These are phyloP conservation scores for Branchellion lobata DNA, from an alignment of 2,888 invertebrate genomes.

Conservation along the genomic window DNA sequence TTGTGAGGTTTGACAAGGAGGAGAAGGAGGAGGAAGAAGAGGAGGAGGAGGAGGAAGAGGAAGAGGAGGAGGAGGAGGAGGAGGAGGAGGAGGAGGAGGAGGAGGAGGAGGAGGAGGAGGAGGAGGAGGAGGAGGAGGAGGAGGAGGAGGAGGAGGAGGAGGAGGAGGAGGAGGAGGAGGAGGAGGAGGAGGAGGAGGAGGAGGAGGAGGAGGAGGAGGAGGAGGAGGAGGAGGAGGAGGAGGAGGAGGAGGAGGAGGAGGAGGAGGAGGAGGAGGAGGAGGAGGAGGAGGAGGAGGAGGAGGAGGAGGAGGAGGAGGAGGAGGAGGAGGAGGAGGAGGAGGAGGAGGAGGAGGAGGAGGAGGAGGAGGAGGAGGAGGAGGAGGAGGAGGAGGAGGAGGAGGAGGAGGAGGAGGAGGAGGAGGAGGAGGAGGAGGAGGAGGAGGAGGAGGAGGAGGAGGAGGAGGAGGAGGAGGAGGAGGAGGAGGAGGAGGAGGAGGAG, in stretches of 20 bases:
- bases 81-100: not conserved
- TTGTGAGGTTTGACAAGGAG: not conserved
- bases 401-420: not conserved
- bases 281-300: not conserved
- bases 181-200: too few species aligned
- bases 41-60: too few species aligned
- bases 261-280: not conserved
- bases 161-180: not conserved
- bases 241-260: not conserved
- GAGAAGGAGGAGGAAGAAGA: not conserved
- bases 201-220: not conserved
- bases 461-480: not conserved
- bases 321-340: not conserved
- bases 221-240: not conserved
- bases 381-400: not conserved
- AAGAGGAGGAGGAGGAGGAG: not conserved
- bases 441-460: not conserved
- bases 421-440: conserved; percentile 1
- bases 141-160: not conserved
- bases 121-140: not conserved
- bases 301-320: too few species aligned
- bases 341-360: not conserved
- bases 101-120: not conserved
- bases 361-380: not conserved
- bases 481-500: not conserved